Percentiles rank a stretch among this genome's conserved stretches.
phyloP scores from a whole-genome alignment of 2,113 vertebrate species.

The Thinocorus orbignyianus region DNA sequence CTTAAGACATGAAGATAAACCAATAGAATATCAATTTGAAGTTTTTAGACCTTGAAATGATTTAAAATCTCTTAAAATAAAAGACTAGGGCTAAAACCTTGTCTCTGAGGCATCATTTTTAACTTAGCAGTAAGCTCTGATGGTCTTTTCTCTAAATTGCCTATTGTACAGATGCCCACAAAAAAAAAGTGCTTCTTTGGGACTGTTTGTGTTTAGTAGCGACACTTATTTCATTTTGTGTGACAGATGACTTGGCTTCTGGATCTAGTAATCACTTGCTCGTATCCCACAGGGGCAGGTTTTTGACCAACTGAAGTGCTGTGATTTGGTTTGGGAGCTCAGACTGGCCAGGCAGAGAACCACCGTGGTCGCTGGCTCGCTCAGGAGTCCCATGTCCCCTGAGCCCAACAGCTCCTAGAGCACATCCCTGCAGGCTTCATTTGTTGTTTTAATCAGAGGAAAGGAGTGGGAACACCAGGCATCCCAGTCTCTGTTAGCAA shows the following conservation, averaged over 20 bases:
- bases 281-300: background rate
- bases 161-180: slow-evolving; percentile 16
- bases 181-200: slow-evolving; percentile 47
- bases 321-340: background rate
- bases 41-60: slow-evolving; percentile 14
- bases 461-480: background rate
- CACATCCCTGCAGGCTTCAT: accelerated
- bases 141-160: slow-evolving; percentile 54
- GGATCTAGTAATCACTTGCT: background rate
- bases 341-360: background rate
- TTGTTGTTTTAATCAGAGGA: background rate
- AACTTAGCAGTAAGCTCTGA: slow-evolving; percentile 15
- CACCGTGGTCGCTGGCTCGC: accelerated
- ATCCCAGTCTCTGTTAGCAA: background rate
- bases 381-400: background rate
- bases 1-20: slow-evolving; percentile 17
- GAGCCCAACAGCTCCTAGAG: background rate
- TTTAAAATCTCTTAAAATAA: slow-evolving; percentile 49
- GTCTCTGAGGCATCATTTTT: slow-evolving; percentile 27
- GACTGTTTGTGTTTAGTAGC: slow-evolving; percentile 19
- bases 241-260: slow-evolving; percentile 36
- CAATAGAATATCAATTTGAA: background rate
- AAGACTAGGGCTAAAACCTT: slow-evolving; percentile 5
- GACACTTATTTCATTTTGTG: slow-evolving; percentile 29
- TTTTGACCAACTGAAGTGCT: background rate